These are phyloP conservation scores for Scartelaos histophorus DNA, from an alignment of 2,113 vertebrate species.

Conservation along the genomic window DNA sequence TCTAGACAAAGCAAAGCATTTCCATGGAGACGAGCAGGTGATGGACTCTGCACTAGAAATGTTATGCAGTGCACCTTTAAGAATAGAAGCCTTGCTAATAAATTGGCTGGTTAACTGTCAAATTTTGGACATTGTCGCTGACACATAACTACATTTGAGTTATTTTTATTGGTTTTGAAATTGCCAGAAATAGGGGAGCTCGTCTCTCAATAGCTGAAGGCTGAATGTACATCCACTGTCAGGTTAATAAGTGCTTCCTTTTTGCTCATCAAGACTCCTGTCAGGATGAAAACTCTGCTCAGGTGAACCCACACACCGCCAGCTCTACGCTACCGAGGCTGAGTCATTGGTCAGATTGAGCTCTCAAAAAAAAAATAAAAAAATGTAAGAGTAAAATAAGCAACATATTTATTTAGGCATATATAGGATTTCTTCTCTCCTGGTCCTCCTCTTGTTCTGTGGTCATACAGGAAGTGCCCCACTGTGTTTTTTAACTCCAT, in stretches of 20 bases:
- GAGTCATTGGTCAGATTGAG: neutral
- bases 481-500: too few species aligned
- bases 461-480: too few species aligned
- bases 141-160: neutral
- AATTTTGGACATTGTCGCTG: neutral
- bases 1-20: too few species aligned
- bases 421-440: too few species aligned
- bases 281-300: slow-evolving; percentile 28
- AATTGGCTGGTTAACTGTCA: neutral
- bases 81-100: neutral
- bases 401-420: too few species aligned
- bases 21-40: too few species aligned
- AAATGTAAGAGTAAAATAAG: neutral
- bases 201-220: slow-evolving; percentile 2
- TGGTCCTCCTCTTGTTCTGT: too few species aligned
- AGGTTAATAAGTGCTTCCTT: slow-evolving; percentile 41
- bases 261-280: slow-evolving; percentile 23
- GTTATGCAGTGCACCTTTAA: too few species aligned
- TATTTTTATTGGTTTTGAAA: slow-evolving; percentile 20
- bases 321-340: neutral
- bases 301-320: slow-evolving; percentile 4
- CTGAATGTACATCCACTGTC: slow-evolving; percentile 33
- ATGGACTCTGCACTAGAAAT: too few species aligned
- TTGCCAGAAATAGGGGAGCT: slow-evolving; percentile 23
- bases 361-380: neutral